Evolutionary conservation across 2,888 invertebrate species (phyloP), one percentile per base, ranked within the genome.

Genomic region (Orthonevra nobilis): DNA sequence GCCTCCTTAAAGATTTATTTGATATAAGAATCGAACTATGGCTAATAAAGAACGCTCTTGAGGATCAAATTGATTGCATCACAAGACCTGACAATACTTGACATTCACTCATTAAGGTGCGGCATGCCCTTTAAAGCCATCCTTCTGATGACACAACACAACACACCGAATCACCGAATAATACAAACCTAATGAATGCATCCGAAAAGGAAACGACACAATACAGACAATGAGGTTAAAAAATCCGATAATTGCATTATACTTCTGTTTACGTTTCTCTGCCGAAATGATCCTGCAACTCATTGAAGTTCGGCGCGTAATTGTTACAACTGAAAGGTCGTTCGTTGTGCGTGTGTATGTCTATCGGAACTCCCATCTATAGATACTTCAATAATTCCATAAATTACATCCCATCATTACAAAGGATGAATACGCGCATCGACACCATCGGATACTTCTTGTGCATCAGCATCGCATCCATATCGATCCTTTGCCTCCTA

Each of bases 341-440:
- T 34, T n/a, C 28, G 9, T 7, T n/a, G 28, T 64, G 23, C 12
- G 40, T 36, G 32, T 50, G 50, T 50, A 40, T 36, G 30, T 58
- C 34, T 50, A 23, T 15, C 32, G 14, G 40, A 36, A 38, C 14
- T 20, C 48, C n/a, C 9, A n/a, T n/a, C n/a, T 34, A 61, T 23
- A 66, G 73, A 66, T 54, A 72, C 77, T 77, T 66, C 52, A 77
- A 54, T 52, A 48, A 60, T 72, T 72, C 77, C 52, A 72, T 77
- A 77, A 77, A 77, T 70, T 64, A 77, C 48, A 63, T 50, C 38
- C 20, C 42, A 58, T 28, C 50, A 17, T n/a, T 40, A 58, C 42
- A 63, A 73, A 50, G 52, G 58, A 44, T 58, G 72, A 52, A 77
- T 77, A 60, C 72, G 77, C 77, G 77, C 66, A 77, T 77, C 77